Conservation (phyloP, 2,888 invertebrate species). For the Drosophila ezoana region DNA sequence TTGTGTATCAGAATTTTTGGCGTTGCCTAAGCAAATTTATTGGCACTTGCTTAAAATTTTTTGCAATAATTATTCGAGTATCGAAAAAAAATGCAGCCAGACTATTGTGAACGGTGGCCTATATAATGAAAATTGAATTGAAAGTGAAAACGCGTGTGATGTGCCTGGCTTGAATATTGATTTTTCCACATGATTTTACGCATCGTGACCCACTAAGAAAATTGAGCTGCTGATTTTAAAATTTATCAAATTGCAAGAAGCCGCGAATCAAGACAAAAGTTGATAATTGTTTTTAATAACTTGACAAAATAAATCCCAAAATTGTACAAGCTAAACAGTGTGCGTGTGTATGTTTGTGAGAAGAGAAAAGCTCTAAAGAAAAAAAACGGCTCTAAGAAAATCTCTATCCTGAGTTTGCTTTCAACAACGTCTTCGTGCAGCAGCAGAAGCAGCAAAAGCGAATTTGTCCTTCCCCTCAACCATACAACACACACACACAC, state of each 20-base stretch:
- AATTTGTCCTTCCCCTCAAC: slow-evolving; percentile 60
- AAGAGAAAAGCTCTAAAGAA: slow-evolving; percentile 62
- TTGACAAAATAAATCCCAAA: slow-evolving; percentile 13
- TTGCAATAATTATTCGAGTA: slow-evolving; percentile 13
- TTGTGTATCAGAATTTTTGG: slow-evolving; percentile 73
- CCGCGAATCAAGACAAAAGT: neutral
- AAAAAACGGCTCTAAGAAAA: slow-evolving; percentile 68
- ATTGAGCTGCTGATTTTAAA: slow-evolving; percentile 15
- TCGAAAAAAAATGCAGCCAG: slow-evolving; percentile 2
- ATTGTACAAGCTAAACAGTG: slow-evolving; percentile 15
- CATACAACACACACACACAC: slow-evolving; percentile 21
- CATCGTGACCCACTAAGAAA: slow-evolving; percentile 44
- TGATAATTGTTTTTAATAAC: slow-evolving; percentile 5
- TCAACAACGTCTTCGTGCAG: slow-evolving; percentile 66
- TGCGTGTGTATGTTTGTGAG: slow-evolving; percentile 29
- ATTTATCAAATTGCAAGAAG: slow-evolving; percentile 2
- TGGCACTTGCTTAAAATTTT: slow-evolving; percentile 23
- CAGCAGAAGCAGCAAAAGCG: slow-evolving; percentile 63
- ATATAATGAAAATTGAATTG: slow-evolving; percentile 21
- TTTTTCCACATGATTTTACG: slow-evolving; percentile 69
- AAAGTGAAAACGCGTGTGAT: slow-evolving; percentile 70
- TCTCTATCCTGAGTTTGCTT: slow-evolving; percentile 79
- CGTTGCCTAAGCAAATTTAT: slow-evolving; percentile 25
- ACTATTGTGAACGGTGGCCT: slow-evolving; percentile 14
- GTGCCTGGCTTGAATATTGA: slow-evolving; percentile 65